Base-by-base conservation (phyloP, 2,797 vertebrate genomes). In the Enteromius mattozi region DNA sequence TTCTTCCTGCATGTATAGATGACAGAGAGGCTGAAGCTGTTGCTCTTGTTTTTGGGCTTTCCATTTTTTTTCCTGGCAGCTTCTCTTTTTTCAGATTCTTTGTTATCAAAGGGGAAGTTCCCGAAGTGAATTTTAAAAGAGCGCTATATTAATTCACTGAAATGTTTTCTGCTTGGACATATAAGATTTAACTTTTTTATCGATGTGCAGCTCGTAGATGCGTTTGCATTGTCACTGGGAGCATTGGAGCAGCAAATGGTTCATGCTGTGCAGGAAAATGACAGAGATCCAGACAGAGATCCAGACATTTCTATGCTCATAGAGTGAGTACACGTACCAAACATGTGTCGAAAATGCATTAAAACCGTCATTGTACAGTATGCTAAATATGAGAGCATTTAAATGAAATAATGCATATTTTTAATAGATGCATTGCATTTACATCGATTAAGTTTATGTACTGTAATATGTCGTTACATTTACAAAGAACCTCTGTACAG, bases 191-290 rank as follows among this genome's bases (percentile, higher is more conserved):
- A 27, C 6, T 21, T 42, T 27, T 84, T 79, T 6, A 90, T 14
- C 91, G 92, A 92, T 92, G 92, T 90, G 91, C 91, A 99, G 98
- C 95, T 99, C 91, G 95, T 99, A 92, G 96, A 99, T 94, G 96
- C 96, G 4, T 97, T 98, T 85, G 97, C 96, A 40, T 94, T 92
- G 66, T 97, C 98, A 94, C 96, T 99, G 51, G 96, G 96, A 86
- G 96, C 97, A 91, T 93, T 99, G 93, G 97, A 97, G 91, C 97
- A 96, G 87, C 97, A 98, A 95, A 97, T 99, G 97, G 96, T 97
- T 77, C 95, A 95, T 92, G 94, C 94, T 33, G 93, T 94, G 88
- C 92, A 92, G 69, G 75, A 91, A 66, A 78, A 89, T 87, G 94
- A 96, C 85, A 92, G 94, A 92, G 94, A 92, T 69, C 3, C 27